Evolutionary conservation across 2,888 invertebrate species (phyloP).

Genomic region (Homarus gammarus): DNA sequence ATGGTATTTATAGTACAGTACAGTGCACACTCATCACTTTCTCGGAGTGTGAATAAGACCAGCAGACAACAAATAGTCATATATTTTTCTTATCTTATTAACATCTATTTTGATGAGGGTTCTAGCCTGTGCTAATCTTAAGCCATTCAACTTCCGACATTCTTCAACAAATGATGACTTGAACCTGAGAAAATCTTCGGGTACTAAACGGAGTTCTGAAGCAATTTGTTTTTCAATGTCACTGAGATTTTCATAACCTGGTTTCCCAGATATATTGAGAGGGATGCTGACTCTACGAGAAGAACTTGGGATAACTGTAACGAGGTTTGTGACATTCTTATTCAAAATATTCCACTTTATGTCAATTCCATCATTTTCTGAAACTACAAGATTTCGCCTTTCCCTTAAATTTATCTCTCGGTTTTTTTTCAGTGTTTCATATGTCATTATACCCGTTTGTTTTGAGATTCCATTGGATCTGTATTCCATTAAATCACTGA

Average conservation of each 20-base stretch:
- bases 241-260: constrained; percentile 87
- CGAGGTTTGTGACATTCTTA: constrained; percentile 33
- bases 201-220: constrained; percentile 86
- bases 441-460: constrained; percentile 84
- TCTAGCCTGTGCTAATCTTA: constrained; percentile 90
- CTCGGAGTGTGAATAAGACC: constrained; percentile 20
- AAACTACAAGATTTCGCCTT: constrained; percentile 76
- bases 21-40: not conserved
- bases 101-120: constrained; percentile 94
- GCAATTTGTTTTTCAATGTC: constrained; percentile 88
- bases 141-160: constrained; percentile 86
- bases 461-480: constrained; percentile 86
- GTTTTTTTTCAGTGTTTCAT: constrained; percentile 84
- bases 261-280: constrained; percentile 86
- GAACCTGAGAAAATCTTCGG: constrained; percentile 88
- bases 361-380: not conserved
- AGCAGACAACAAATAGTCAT: constrained; percentile 85
- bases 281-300: constrained; percentile 79
- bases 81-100: constrained; percentile 91
- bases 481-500: constrained; percentile 81
- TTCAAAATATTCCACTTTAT: constrained; percentile 50
- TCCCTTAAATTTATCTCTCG: constrained; percentile 83
- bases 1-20: no score
- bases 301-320: not conserved
- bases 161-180: constrained; percentile 87